Evolutionary conservation across 2,797 vertebrate genomes (phyloP).

Genomic region (Chloroceryle inda): DNA sequence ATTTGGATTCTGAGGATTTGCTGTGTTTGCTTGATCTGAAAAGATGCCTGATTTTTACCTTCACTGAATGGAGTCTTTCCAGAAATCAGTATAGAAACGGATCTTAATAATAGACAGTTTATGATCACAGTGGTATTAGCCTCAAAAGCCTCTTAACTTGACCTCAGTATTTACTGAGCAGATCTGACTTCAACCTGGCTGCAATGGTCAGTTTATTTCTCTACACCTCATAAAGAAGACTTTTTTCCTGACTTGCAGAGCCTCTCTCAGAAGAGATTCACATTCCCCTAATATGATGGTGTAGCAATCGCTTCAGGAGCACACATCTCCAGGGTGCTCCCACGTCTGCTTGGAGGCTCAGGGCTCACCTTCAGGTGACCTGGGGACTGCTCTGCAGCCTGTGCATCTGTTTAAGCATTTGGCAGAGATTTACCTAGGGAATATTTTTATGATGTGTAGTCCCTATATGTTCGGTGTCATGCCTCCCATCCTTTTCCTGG

Average conservation of each 20-base stretch:
- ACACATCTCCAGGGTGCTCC: accelerated
- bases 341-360: neutral
- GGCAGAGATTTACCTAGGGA: neutral
- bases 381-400: neutral
- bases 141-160: neutral
- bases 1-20: neutral
- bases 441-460: neutral
- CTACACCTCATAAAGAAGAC: neutral
- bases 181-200: neutral
- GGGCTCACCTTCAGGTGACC: neutral
- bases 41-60: neutral
- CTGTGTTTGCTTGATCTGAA: neutral
- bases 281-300: accelerated
- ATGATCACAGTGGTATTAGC: neutral
- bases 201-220: neutral
- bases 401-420: neutral
- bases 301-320: neutral
- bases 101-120: neutral
- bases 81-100: neutral
- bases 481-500: neutral
- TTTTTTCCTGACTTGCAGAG: neutral
- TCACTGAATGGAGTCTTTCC: neutral
- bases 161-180: neutral
- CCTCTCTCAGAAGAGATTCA: neutral
- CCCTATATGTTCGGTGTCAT: accelerated